phyloP scores from a whole-genome alignment of 23 tunicate genomes.

The Botrylloides violaceus region DNA sequence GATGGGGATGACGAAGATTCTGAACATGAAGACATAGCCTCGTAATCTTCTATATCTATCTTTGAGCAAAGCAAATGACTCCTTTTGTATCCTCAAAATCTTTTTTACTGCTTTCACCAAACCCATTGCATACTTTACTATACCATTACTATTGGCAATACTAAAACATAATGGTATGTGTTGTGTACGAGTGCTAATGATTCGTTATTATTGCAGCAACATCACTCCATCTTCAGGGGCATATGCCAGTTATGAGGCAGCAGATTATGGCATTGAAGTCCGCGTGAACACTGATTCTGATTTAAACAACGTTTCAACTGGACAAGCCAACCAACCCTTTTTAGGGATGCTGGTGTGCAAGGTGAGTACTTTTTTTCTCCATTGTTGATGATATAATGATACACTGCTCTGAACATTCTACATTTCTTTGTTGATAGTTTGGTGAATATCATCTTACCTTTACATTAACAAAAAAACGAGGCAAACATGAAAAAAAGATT shows the following conservation, averaged over 20 bases:
- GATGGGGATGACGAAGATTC: neutral
- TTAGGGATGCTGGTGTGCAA: slow-evolving; percentile 4
- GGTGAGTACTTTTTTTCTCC: neutral
- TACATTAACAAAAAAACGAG: slow-evolving; percentile 2
- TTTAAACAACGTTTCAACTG: slow-evolving; percentile 3
- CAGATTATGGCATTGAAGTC: slow-evolving; percentile 6
- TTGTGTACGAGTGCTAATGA: too few species aligned
- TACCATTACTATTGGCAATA: too few species aligned
- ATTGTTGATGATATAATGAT: too few species aligned
- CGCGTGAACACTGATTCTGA: slow-evolving; percentile 9
- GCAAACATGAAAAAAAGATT: neutral
- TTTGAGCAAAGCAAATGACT: neutral
- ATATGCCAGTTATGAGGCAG: neutral
- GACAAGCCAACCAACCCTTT: neutral
- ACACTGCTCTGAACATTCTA: too few species aligned
- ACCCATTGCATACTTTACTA: too few species aligned
- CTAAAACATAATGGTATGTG: too few species aligned
- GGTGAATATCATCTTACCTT: slow-evolving; percentile 13
- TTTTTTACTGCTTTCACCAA: too few species aligned
- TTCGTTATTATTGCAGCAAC: neutral
- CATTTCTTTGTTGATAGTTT: slow-evolving; percentile 13
- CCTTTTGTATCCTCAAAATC: too few species aligned
- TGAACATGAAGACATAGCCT: neutral
- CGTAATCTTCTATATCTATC: too few species aligned
- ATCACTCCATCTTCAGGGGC: slow-evolving; percentile 20